Base-by-base conservation (phyloP, 2,888 invertebrate species). In the Brenthis hecate region DNA sequence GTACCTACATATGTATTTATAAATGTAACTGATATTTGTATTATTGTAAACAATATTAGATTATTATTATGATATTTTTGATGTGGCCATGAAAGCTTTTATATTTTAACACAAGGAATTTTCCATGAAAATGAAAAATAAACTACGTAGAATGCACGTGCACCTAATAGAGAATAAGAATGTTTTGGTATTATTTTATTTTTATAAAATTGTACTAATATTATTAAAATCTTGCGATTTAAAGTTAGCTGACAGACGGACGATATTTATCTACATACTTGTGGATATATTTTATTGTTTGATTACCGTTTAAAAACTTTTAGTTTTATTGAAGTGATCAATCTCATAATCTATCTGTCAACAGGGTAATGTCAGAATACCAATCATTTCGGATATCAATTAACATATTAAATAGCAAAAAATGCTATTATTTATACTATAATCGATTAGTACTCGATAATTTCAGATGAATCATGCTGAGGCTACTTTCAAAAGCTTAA, bases 401-500 rank as follows among this genome's bases (percentile, higher is more conserved):
- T 61, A 55, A 55, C 61, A 66, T 61, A 47, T 66, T 66, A 54
- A 66, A 66, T 66, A 55, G 58, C 48, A 60, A 60, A 60, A 58
- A 60, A 28, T 47, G 53, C 23, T 48, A 54, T 58, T 54, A 66
- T 66, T 66, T 66, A 66, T 47, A 66, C 54, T 54, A 60, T 57
- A 16, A 58, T 6, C 53, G 28, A 32, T 66, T 65, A 56, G 43
- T 58, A 57, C 56, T 19, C 60, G 70, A 68, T 68, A 66, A 66
- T 64, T 63, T 56, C 62, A 65, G 65, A 71, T 66, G 68, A 70
- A 70, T 68, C 71, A 73, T 70, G 62, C 61, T 50, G 28, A 72
- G 70, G 72, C 72, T 71, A 69, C 71, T 76, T 72, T 66, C 70
- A 56, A 71, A 68, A 69, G 73, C 75, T 65, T 65, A 80, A 78